Base-by-base conservation (phyloP, 2,888 invertebrate species). In the Bruchidius siliquastri region DNA sequence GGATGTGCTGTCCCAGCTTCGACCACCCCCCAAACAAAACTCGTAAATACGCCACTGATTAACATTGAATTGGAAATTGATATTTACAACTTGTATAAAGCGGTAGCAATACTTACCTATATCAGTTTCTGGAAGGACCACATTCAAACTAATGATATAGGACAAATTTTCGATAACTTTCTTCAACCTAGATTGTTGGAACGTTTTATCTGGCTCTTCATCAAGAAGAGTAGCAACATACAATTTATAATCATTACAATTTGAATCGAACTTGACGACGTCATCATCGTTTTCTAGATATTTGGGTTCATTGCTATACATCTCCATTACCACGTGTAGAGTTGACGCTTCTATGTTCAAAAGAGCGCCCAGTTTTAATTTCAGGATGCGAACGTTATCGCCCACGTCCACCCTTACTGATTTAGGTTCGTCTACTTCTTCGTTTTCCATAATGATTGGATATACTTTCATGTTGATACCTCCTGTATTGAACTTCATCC, bases 51-150 rank as follows among this genome's bases (percentile, higher is more conserved):
- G n/a, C n/a, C n/a, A n/a, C n/a, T n/a, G n/a, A n/a, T n/a, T n/a
- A n/a, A n/a, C n/a, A n/a, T n/a, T n/a, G n/a, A n/a, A n/a, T n/a
- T n/a, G n/a, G n/a, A n/a, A n/a, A n/a, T n/a, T n/a, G n/a, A n/a
- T n/a, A n/a, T n/a, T n/a, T n/a, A n/a, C n/a, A n/a, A n/a, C n/a
- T n/a, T n/a, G n/a, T n/a, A 75, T 26, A 8, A 26, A 26, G 3
- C 8, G 26, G 8, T 26, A 26, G 26, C 3, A 26, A 75, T 26
- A 30, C 81, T 85, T 88, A 89, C 90, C 89, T 84, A 89, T 87
- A 82, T 89, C 90, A 21, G 88, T 88, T 77, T 90, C 89, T 18
- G 93, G 93, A 76, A 93, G 87, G 77, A 88, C 86, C 72, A 93
- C 85, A 81, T 89, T 89, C 73, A 93, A 84, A 77, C 90, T 89